Evolutionary conservation across 2,113 vertebrate genomes (phyloP), one percentile per base, ranked within the genome.

Genomic region (Crocuta crocuta): DNA sequence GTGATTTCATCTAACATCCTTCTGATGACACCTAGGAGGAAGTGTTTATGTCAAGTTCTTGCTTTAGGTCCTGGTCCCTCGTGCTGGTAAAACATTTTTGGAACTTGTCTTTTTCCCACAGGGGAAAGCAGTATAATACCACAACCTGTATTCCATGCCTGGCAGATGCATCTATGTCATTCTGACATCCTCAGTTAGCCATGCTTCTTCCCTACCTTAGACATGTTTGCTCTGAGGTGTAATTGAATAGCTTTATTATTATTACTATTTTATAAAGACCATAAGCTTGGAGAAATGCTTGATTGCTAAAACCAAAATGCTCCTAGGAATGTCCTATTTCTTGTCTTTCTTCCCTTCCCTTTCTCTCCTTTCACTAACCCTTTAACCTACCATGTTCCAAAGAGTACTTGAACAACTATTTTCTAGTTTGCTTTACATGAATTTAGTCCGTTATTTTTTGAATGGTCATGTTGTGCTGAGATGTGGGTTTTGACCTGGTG

Each of bases 181-280:
- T 78, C 50, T 87, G 58, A 78, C n/a, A 66, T 50, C 16, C 9
- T 89, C 76, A 50, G 16, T 55, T 78, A 79, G 55, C 7, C 43
- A 43, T 35, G 7, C 55, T 33, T 84, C 48, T 28, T 48, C 50
- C 39, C 66, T 82, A 26, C 26, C 48, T 71, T 70, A 84, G 48
- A 91, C 63, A 93, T 12, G 2, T 71, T 96, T 93, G 28, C 19
- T 89, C n/a, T 63, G 86, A 33, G 43, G 15, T 45, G 7, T 15
- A 74, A 76, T 23, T 81, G n/a, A 90, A 84, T 91, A 28, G 3
- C 9, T 96, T 91, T 58, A 65, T 93, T 86, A 73, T 65, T 81
- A 58, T 91, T 94, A 33, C 2, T 71, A 23, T 79, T 94, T 28
- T 61, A 74, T 93, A 71, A 94, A 89, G 53, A 73, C 61, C 11